Base-by-base conservation (phyloP, 1,140 invertebrate genomes). In the Drosophila bifasciata region DNA sequence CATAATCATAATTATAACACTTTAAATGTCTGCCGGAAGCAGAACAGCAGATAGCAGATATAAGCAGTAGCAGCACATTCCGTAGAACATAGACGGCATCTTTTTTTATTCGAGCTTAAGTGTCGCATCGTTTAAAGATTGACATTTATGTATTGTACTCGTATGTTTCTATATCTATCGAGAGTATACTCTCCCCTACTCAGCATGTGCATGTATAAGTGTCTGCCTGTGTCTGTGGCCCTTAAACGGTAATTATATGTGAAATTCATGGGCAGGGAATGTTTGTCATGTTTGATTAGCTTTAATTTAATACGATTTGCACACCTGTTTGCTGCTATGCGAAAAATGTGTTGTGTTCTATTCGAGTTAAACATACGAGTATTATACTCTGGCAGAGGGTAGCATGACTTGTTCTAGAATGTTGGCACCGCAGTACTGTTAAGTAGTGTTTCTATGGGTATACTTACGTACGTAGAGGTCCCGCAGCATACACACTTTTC, bases 291-390 rank as follows among this genome's bases (percentile, higher is more conserved):
- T 51, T 60, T 67, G 48, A 75, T 76, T 80, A 77, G 61, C 43
- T 59, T 46, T 70, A 81, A 85, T 88, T 86, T 81, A 75, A 85
- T 81, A 85, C 81, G 72, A 81, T 78, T 85, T 77, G 68, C 77
- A 88, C 83, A 85, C 81, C 77, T 85, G 83, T 63, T 56, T 56
- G 64, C 63, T 70, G 74, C 64, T 81, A 85, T 88, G 81, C 61
- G 45, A 85, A 64, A 57, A 88, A 85, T 85, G 68, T 69, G 80
- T 74, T 85, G 68, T 69, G 80, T 74, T 74, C 48, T 52, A 39
- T 23, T 64, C 13, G 13, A 15, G 23, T 48, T 61, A 28, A 28
- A 9, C 28, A 9, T 3, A 28, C 28, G 8, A 9, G 28, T 8
- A 46, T 66, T 80, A 56, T 68, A 52, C 79, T 57, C 59, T 57